Evolutionary conservation across 2,888 invertebrate species (phyloP), one percentile per base, ranked within the genome.

Genomic region (Tinea pellionella): DNA sequence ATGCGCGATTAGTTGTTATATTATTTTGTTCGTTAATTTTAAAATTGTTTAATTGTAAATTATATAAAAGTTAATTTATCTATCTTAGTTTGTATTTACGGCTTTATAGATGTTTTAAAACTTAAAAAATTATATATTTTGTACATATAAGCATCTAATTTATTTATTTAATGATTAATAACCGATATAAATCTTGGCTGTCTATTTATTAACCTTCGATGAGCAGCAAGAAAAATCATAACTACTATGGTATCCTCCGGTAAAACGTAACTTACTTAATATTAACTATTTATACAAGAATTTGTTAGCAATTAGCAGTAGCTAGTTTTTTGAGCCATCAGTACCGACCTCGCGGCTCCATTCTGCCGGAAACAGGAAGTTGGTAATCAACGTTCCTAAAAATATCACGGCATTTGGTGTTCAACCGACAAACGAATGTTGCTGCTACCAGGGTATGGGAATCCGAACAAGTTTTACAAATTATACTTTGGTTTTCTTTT

Each of bases 351-450:
- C 80, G 80, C 75, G 69, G 64, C 59, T 58, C 24, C 62, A 65
- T 66, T 67, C 67, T 74, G 77, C 78, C 83, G 87, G 87, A 87
- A 81, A 86, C 86, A 82, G 87, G 87, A 87, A 87, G 79, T 71
- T 70, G 67, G 82, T 78, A 84, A 87, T 86, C 87, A 86, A 85
- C 86, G 80, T 82, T 78, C 79, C 85, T 84, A 87, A 84, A 87
- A 86, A 87, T 87, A 87, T 81, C 78, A 80, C 84, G 81, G 47
- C 87, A 82, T 86, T 86, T 82, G 84, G 86, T 81, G 80, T 77
- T 80, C 85, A 81, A 84, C 84, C 86, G 86, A 79, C 73, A 75
- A 70, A 60, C 60, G 63, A 3, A 30, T 9, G 30, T 7, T 30
- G 30, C 30, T 16, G 6, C 11, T 18, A 15, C n/a, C 3, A 13